A percentile compares a stretch with the other conserved stretches of the same genome.
Evolutionary conservation across 2,888 invertebrate species (phyloP).

Genomic region (Macrophya annulata): DNA sequence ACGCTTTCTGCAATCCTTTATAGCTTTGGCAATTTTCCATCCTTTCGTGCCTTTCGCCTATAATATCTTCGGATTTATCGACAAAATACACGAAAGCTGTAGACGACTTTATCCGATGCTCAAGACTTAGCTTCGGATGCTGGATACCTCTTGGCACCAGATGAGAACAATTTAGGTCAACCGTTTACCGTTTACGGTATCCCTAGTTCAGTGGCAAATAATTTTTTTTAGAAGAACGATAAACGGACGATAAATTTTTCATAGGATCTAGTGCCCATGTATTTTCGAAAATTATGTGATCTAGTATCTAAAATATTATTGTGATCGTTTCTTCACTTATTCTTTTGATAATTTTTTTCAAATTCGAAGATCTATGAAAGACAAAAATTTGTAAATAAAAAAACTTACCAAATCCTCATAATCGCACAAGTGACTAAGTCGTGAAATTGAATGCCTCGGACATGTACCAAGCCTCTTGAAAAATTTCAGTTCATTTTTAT

Average conservation of each 20-base stretch:
- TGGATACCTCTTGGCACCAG: conserved; percentile 27
- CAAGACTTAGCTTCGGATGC: neutral
- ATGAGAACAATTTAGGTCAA: conserved; percentile 40
- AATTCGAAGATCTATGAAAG: too few relatives aligned
- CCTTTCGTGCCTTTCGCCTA: neutral
- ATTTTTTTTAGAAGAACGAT: neutral
- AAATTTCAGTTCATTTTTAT: conserved; percentile 50
- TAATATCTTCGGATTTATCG: conserved; percentile 39
- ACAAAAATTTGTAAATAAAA: neutral
- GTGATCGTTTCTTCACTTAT: too few relatives aligned
- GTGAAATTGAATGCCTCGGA: neutral
- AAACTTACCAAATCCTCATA: neutral
- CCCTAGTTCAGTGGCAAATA: neutral
- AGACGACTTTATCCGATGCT: conserved; percentile 14
- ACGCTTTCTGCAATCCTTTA: neutral
- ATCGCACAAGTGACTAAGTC: neutral
- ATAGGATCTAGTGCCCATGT: too few relatives aligned
- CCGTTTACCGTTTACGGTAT: neutral
- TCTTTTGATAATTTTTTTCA: too few relatives aligned
- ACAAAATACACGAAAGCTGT: conserved; percentile 26
- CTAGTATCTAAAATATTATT: too few relatives aligned
- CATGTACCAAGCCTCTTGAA: neutral
- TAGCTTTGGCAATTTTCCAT: neutral
- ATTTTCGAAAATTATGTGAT: too few relatives aligned
- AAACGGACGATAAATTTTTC: neutral